Base-by-base conservation (phyloP, 1,140 invertebrate genomes). In the Aphis gossypii region DNA sequence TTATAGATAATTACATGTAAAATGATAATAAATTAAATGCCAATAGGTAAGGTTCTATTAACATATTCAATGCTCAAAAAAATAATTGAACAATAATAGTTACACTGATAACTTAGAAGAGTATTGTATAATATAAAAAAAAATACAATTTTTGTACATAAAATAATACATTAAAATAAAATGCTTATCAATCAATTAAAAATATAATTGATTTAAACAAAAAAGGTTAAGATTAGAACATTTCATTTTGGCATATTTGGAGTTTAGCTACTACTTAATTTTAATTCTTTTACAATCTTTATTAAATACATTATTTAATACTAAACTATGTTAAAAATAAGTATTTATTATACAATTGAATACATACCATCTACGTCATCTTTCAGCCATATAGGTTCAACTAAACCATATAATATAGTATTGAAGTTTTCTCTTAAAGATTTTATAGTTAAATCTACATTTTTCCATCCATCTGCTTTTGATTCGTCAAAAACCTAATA, bases 401-500 rank as follows among this genome's bases (percentile, higher is more conserved):
- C 48, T 84, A 93, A 25, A 20, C 51, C 20, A 30, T 51, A 38
- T 41, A 93, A 56, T 46, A 93, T 93, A 44, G 25, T 20, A 84
- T 93, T 93, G 1, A 93, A 9, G 30, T 93, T 86, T 93, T 93
- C 92, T 30, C n/a, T 48, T 86, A 93, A 2, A n/a, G 18, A 5
- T 38, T 2, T 30, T 30, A 84, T 54, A 83, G 41, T 54, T 41
- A 93, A 56, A 41, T 93, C 92, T 25, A 93, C 48, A 38, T 44
- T 8, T 93, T 93, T 83, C 92, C 92, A 93, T 21, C 92, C 48
- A 23, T 86, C 7, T 76, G n/a, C 11, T 8, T 86, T 83, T 44
- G 89, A n/a, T 56, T 93, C 92, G 56, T 93, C 48, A 56, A 93
- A 93, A 21, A 11, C 0, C 92, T 93, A 54, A 93, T 86, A 93